Evolutionary conservation across 2,113 vertebrate species (phyloP), one percentile per base, ranked within the genome.

Genomic region (Callocephalon fimbriatum): DNA sequence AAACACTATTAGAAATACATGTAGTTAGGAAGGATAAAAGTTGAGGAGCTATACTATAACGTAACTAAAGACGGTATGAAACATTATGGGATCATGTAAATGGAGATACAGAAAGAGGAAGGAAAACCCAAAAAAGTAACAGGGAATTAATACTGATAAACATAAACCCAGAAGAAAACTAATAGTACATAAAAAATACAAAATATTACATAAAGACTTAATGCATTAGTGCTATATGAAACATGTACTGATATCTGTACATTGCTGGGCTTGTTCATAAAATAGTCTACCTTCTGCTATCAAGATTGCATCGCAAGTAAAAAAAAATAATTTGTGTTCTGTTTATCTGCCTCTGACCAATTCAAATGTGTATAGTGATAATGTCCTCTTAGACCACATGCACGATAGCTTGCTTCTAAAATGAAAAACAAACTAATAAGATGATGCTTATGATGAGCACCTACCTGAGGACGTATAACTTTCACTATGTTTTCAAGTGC

Each of bases 401-500:
- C 29, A 86, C 27, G 32, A 44, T 9, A 86, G 31, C 35, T 53
- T 81, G 62, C 32, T 47, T 56, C 29, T 63, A 70, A 77, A 66
- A 35, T 9, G 5, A 82, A 77, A 94, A 68, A 53, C 15, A 62
- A 90, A 20, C 19, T 66, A 80, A 40, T 10, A 73, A 91, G 45
- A 42, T 38, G 25, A 53, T 65, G 56, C 42, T 86, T 87, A 87
- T 77, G 82, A 67, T 56, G 74, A 94, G 84, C 71, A 98, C 98
- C 98, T 98, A 99, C 99, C 99, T 99, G 99, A 96, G 99, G 99
- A 97, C 99, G 99, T 97, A 99, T 99, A 95, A 99, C 99, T 99
- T 99, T 99, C 96, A 99, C 99, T 54, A 99, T 99, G 97, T 99
- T 99, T 98, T 99, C 99, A 97, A 99, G 98, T 96, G 99, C 99